A percentile compares a stretch with the other conserved stretches of the same genome.
phyloP scores from a whole-genome alignment of 2,888 invertebrate species.

The Portevinia maculata region DNA sequence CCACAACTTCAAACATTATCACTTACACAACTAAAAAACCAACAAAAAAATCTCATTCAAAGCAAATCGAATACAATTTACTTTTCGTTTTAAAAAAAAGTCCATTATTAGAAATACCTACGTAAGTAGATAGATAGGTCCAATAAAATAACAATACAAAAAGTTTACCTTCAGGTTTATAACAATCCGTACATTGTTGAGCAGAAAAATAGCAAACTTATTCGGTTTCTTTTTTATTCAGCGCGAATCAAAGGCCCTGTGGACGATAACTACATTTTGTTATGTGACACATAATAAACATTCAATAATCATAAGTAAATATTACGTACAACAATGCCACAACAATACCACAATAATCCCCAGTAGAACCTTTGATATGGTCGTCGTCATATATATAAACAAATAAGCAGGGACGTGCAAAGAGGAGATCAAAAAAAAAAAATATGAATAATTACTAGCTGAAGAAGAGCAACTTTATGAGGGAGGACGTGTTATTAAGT shows the following conservation, averaged over 20 bases:
- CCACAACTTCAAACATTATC: no score
- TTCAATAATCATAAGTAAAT: constrained; percentile 64
- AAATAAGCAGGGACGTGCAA: constrained; percentile 17
- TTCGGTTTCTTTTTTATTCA: background rate
- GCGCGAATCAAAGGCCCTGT: constrained; percentile 33
- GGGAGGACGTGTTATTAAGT: constrained; percentile 32
- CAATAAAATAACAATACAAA: constrained; percentile 33
- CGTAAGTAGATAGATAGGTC: no score
- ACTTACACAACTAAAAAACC: no score
- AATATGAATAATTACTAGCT: constrained; percentile 46
- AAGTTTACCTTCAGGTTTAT: constrained; percentile 59
- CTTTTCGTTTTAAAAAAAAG: no score
- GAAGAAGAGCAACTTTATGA: constrained; percentile 8
- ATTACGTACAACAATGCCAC: constrained; percentile 36
- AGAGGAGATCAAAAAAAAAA: constrained; percentile 2
- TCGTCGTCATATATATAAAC: constrained; percentile 61
- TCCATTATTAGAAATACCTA: no score
- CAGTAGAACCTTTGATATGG: no score
- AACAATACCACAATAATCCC: no score
- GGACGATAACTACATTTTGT: constrained; percentile 53
- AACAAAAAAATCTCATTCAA: no score
- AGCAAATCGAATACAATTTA: no score
- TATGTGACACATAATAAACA: constrained; percentile 63
- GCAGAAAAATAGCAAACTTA: constrained; percentile 25
- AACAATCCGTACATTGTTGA: constrained; percentile 34